These are phyloP conservation scores for Sphecodes monilicornis DNA, from an alignment of 2,888 invertebrate genomes.

Conservation along the genomic window DNA sequence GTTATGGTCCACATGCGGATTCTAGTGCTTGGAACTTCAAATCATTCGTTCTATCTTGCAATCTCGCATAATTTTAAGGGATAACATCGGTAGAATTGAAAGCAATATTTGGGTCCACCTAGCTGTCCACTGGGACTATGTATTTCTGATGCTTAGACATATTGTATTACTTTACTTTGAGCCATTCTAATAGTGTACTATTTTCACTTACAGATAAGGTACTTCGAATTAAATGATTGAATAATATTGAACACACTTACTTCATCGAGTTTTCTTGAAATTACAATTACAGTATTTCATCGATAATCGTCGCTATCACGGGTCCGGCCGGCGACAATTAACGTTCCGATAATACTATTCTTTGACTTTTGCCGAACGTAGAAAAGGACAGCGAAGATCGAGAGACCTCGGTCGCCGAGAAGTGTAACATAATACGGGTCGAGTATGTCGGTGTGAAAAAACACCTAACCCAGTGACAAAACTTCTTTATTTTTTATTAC, in stretches of 20 bases:
- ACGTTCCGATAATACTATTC: no score
- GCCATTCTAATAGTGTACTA: background rate
- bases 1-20: background rate
- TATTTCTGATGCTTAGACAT: background rate
- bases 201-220: background rate
- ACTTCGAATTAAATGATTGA: background rate
- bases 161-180: background rate
- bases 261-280: background rate
- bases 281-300: no score
- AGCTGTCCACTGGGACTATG: background rate
- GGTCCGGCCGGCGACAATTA: no score
- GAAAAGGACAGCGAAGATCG: no score
- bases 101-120: background rate
- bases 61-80: background rate
- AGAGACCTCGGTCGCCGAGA: no score
- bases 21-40: background rate
- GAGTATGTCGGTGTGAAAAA: no score
- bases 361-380: no score
- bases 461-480: no score
- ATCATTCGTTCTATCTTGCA: background rate
- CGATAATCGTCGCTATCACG: no score
- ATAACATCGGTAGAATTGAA: background rate
- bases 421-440: no score
- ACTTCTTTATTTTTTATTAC: no score
- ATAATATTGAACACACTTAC: background rate